phyloP scores from a whole-genome alignment of 2,113 vertebrate genomes.

The Mungos mungo region DNA sequence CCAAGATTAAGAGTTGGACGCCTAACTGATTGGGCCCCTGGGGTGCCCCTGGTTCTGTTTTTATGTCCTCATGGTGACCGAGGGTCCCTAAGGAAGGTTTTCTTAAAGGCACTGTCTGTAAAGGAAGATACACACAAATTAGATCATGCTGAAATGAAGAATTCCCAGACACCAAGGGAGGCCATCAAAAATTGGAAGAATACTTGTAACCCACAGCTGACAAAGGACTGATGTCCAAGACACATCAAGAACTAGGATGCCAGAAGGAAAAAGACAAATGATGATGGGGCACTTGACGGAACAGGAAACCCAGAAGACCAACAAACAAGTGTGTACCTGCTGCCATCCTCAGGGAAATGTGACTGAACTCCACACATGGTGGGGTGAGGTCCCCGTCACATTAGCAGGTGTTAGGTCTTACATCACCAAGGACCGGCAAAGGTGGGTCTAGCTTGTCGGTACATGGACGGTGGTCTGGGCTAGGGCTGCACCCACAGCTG shows the following conservation, averaged over 20 bases:
- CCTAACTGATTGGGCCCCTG: too few species aligned
- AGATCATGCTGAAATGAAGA: too few species aligned
- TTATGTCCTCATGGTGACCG: too few species aligned
- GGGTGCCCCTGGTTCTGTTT: too few species aligned
- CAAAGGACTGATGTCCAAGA: too few species aligned
- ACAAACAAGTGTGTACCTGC: neutral
- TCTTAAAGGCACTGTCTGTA: neutral
- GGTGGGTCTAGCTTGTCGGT: neutral
- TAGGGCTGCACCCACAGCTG: neutral
- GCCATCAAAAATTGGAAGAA: too few species aligned
- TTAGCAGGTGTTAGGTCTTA: neutral
- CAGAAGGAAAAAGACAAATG: too few species aligned
- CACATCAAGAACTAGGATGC: neutral
- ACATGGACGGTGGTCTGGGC: too few species aligned
- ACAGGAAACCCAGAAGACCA: neutral
- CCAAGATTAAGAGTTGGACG: too few species aligned
- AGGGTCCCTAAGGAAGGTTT: neutral
- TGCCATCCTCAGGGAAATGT: accelerated
- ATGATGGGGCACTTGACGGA: too few species aligned
- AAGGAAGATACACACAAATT: neutral
- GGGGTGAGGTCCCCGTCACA: accelerated
- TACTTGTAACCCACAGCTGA: too few species aligned
- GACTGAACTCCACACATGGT: accelerated
- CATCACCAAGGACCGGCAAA: neutral
- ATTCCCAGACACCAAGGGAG: neutral